Evolutionary conservation across 2,797 vertebrate genomes (phyloP), one percentile per base, ranked within the genome.

Genomic region (Nasua narica): DNA sequence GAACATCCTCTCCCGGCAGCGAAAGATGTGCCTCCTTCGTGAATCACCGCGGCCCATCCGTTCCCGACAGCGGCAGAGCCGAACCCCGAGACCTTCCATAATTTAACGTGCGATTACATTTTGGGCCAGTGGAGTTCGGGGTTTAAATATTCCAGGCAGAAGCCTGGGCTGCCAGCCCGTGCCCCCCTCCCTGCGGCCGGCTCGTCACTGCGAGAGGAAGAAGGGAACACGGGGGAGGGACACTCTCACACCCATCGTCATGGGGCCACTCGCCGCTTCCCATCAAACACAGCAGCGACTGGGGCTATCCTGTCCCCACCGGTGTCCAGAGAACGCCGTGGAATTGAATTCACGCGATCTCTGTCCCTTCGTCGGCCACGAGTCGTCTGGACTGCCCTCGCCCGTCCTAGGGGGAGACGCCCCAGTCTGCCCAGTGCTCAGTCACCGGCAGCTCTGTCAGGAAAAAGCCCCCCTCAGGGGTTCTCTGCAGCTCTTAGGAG

Each of bases 61-160:
- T 87, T 67, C 76, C 35, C n/a, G 3, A 5, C 46, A 5, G 58
- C 1, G 35, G 56, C 60, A 0, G 29, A 2, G 18, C 46, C 7
- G 46, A 87, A 88, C 95, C 65, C 43, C 1, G 62, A 96, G 88
- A 78, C 74, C 67, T 88, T 86, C 86, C 85, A 82, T 94, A 56
- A 96, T 76, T 95, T 72, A 87, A 78, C 81, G 54, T 60, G 86
- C 58, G 92, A 54, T 83, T 65, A 29, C 67, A 69, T 86, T 86
- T 84, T 23, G 67, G 84, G 69, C 82, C 54, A 7, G 46, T 67
- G 85, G 82, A 67, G 76, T 72, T 60, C 1, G 0, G 54, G 60
- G 65, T 46, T 89, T 93, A 72, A 95, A 91, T 95, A 92, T 82
- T 92, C 90, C 90, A 94, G 93, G 65, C 72, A 27, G 52, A n/a